Evolutionary conservation across 2,113 vertebrate genomes (phyloP), one percentile per base, ranked within the genome.

Genomic region (Proteles cristata): DNA sequence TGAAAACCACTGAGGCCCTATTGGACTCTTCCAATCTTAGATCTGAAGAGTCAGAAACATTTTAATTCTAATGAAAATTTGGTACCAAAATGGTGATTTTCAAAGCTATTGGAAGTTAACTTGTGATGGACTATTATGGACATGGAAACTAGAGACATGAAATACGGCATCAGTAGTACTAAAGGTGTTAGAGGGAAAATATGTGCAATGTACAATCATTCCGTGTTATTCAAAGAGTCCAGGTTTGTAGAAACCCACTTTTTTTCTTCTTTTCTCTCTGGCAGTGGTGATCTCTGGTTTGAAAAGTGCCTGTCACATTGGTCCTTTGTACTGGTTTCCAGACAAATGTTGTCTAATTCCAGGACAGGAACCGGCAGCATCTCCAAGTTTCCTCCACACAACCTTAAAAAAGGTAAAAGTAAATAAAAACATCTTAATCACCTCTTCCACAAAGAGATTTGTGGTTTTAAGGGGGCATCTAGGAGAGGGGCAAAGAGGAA

Each of bases 341-440:
- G 99, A 98, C 96, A 99, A 97, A 98, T 99, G 99, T 77, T 99
- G 99, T 96, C 99, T 99, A 99, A 99, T 99, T 98, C 99, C 99
- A 99, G 99, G 99, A 99, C 99, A 99, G 69, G 99, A 99, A 98
- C 99, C 99, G 98, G 99, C 99, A 99, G 99, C 99, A 99, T 99
- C 99, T 98, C 99, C 99, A 99, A 99, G 99, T 99, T 99, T 99
- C 99, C 98, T 98, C 99, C 99, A 99, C 97, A 99, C 99, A 99
- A 99, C 99, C 99, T 99, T 98, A 68, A 98, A 86, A 96, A 45
- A 97, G 50, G 74, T 76, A 79, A 53, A 84, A 97, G 33, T 84
- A 43, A 98, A 92, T 97, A 92, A 95, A n/a, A 97, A 97, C 26
- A 96, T 68, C 77, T 97, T 69, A 10, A 23, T 91, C 90, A 45